phyloP scores from a whole-genome alignment of 2,888 invertebrate species.

The Hypomecis atomaria region DNA sequence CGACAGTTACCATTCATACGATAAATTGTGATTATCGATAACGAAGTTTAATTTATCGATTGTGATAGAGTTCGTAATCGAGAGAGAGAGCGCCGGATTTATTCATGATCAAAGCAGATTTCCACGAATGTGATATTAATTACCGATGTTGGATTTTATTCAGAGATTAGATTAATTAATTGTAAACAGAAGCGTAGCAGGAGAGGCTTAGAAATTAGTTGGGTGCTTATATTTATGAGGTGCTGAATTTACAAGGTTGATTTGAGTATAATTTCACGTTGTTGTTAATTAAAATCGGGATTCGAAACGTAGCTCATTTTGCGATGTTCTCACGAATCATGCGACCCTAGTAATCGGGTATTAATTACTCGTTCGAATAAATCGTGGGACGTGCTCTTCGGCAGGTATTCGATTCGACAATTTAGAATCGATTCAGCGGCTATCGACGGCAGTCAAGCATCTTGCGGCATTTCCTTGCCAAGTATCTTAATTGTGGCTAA shows the following conservation, averaged over 20 bases:
- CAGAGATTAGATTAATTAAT: conserved; percentile 25
- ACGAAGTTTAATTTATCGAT: conserved; percentile 43
- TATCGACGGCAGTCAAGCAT: conserved; percentile 52
- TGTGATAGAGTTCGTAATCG: conserved; percentile 25
- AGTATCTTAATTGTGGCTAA: conserved; percentile 81
- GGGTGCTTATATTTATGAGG: conserved; percentile 29
- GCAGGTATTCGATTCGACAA: conserved; percentile 45
- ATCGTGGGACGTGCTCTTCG: conserved; percentile 41
- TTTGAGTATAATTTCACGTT: conserved; percentile 34
- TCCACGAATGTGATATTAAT: conserved; percentile 25
- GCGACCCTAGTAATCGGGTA: conserved; percentile 50
- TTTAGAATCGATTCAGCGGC: conserved; percentile 49
- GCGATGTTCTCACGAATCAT: conserved; percentile 40
- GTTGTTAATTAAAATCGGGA: conserved; percentile 45
- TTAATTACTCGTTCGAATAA: conserved; percentile 56
- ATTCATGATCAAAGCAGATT: conserved; percentile 24
- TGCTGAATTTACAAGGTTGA: conserved; percentile 25
- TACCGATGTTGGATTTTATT: conserved; percentile 21
- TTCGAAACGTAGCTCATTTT: conserved; percentile 38
- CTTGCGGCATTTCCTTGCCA: conserved; percentile 63
- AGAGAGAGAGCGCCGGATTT: conserved; percentile 20
- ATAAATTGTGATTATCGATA: conserved; percentile 50
- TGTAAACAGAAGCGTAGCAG: conserved; percentile 21
- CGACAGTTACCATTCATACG: conserved; percentile 52
- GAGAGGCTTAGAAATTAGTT: conserved; percentile 17